Evolutionary conservation across 2,113 vertebrate species (phyloP).

Genomic region (Pogonocichla stellata): DNA sequence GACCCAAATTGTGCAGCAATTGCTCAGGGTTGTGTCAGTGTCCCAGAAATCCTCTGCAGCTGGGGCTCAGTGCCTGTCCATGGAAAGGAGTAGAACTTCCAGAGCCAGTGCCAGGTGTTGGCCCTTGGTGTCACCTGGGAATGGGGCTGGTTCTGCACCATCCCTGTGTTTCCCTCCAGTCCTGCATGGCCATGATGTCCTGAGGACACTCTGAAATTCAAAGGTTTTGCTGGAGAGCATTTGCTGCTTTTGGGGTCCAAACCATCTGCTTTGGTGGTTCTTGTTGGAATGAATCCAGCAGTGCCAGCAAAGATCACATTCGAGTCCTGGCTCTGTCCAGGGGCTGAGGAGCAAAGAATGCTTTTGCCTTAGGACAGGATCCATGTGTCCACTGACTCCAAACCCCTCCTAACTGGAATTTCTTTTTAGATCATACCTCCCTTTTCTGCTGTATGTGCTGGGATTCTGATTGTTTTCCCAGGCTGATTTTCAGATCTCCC

Average conservation of each 20-base stretch:
- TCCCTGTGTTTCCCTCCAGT: neutral
- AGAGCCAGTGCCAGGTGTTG: neutral
- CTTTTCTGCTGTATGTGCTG: neutral
- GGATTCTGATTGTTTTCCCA: neutral
- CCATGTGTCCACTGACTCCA: neutral
- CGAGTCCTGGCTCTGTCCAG: neutral
- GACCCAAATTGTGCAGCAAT: neutral
- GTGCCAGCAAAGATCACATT: neutral
- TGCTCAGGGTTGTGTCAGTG: neutral
- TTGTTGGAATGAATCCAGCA: neutral
- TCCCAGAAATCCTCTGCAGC: neutral
- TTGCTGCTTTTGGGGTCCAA: neutral
- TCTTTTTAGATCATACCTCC: neutral
- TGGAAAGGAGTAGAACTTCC: neutral
- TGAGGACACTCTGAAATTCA: neutral
- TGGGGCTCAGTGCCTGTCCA: rapidly evolving
- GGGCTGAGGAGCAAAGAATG: neutral
- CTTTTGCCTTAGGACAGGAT: neutral
- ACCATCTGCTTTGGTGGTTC: neutral
- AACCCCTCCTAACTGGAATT: neutral
- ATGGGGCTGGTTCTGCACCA: neutral
- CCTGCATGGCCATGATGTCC: neutral
- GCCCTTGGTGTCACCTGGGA: neutral
- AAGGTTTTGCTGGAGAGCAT: neutral
- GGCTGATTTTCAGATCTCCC: neutral